Evolutionary conservation across 2,797 vertebrate genomes (phyloP).

Genomic region (Aeoliscus strigatus): DNA sequence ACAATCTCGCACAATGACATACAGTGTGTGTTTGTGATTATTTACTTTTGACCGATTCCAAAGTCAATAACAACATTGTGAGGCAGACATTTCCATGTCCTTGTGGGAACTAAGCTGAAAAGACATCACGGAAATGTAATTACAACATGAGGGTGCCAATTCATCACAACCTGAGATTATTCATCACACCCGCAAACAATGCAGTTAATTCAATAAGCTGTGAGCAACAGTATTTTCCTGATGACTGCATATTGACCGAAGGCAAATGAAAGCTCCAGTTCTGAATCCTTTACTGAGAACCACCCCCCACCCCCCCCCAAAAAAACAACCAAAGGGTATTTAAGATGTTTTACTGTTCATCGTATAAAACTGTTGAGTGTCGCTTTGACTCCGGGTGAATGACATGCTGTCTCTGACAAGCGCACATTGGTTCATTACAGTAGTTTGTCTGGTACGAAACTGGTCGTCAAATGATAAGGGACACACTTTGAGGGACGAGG

Average conservation of each 20-base stretch:
- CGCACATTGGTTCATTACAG: too few species aligned
- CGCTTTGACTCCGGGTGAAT: not conserved
- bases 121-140: conserved; percentile 72
- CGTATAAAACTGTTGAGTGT: not conserved
- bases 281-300: conserved; percentile 4
- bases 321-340: conserved; percentile 1
- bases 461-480: too few species aligned
- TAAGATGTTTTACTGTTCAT: not conserved
- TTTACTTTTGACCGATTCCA: conserved; percentile 17
- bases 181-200: conserved; percentile 59
- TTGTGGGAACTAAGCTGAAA: conserved; percentile 65
- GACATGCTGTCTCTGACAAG: not conserved
- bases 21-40: not conserved
- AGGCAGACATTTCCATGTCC: conserved; percentile 31
- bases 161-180: conserved; percentile 60
- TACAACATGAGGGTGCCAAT: conserved; percentile 56
- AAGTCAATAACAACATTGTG: conserved; percentile 16
- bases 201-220: conserved; percentile 56
- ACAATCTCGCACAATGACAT: not conserved
- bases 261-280: conserved; percentile 5
- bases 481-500: too few species aligned
- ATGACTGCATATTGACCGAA: conserved; percentile 35
- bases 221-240: conserved; percentile 35
- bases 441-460: too few species aligned
- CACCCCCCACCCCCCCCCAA: too few species aligned